Evolutionary conservation across 2,113 vertebrate genomes (phyloP), one percentile per base, ranked within the genome.

Genomic region (Apus apus): DNA sequence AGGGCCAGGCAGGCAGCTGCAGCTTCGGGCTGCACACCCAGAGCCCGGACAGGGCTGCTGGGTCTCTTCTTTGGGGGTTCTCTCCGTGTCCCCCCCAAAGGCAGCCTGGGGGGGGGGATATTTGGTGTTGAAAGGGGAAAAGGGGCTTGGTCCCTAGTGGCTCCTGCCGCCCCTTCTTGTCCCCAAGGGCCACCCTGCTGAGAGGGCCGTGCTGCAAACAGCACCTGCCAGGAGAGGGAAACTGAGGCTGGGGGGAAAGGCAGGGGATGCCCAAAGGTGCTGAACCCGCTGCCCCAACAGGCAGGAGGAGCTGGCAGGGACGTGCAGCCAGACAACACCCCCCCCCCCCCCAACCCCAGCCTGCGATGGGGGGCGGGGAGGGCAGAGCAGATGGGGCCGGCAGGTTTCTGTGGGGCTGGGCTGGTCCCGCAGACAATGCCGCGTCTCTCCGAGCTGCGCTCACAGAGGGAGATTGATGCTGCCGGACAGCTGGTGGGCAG

Each of bases 401-500:
- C 96, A 96, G 97, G 97, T 97, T 98, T 68, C 18, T 70, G 93
- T 62, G 61, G 36, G n/a, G 43, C 70, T 90, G 81, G 95, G 93
- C 93, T 96, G 97, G 91, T 6, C 34, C 93, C 75, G 95, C 98
- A 97, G 98, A 98, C 98, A 98, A 99, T 98, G 97, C 97, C 73
- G 93, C 7, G 53, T 80, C 95, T 96, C 97, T 97, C 97, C 92
- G 85, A 97, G 97, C 97, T 91, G 93, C 95, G 96, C 98, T 97
- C 98, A 97, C 98, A 87, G 90, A 94, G 95, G 80, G 70, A 95
- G 97, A 97, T 97, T 96, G 85, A 94, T 86, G 97, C 85, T 23
- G 75, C 86, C n/a, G 67, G 98, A 97, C 97, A 97, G 98, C 98
- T 98, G 98, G 98, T 95, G 97, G 97, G 98, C 98, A 98, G 96